A percentile compares a stretch with the other conserved stretches of the same genome.
Conservation (phyloP, 2,113 vertebrate species). For the Phyllostomus hastatus region DNA sequence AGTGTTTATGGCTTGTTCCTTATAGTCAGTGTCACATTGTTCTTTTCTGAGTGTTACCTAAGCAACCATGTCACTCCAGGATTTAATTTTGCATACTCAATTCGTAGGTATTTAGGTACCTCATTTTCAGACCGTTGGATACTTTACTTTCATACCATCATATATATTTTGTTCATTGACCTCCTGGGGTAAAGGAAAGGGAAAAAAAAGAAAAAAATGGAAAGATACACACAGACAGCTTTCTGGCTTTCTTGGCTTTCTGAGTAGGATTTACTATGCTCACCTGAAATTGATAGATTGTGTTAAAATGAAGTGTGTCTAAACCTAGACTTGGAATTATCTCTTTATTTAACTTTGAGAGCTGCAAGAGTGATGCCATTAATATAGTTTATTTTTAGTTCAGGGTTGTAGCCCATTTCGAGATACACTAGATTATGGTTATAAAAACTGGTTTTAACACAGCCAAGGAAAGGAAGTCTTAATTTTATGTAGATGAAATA, state of each 20-base stretch:
- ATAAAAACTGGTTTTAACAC: slow-evolving; percentile 66
- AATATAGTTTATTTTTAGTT: slow-evolving; percentile 77
- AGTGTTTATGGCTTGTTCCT: neutral
- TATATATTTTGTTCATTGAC: slow-evolving; percentile 27
- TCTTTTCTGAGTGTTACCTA: slow-evolving; percentile 7
- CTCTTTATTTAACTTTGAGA: slow-evolving; percentile 67
- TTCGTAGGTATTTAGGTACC: neutral
- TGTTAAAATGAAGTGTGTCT: slow-evolving; percentile 63
- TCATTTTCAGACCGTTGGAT: neutral
- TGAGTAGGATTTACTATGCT: neutral
- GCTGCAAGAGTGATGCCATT: slow-evolving; percentile 65
- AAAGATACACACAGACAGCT: neutral
- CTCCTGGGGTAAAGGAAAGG: neutral
- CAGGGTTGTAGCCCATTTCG: slow-evolving; percentile 81
- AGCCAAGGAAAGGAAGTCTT: slow-evolving; percentile 16
- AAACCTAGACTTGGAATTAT: neutral
- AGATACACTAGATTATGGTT: slow-evolving; percentile 71
- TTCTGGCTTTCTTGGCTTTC: neutral
- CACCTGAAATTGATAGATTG: slow-evolving; percentile 48
- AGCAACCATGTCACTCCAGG: neutral
- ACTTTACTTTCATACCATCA: neutral
- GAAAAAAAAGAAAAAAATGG: neutral
- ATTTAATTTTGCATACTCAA: slow-evolving; percentile 11
- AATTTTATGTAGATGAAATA: neutral
- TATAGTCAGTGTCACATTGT: neutral